Base-by-base conservation (phyloP, 1,140 invertebrate genomes). In the Eueides isabella region DNA sequence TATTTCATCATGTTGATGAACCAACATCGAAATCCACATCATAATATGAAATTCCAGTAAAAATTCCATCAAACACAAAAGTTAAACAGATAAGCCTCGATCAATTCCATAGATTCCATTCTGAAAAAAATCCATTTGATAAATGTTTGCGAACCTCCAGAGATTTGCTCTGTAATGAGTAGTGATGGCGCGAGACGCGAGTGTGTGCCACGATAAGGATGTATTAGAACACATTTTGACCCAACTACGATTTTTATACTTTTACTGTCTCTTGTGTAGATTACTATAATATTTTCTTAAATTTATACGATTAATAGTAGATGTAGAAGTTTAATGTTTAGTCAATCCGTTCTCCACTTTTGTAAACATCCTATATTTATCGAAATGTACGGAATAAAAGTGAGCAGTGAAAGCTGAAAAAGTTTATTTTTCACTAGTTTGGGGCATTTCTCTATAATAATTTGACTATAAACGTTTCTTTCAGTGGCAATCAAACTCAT, bases 161-260 rank as follows among this genome's bases (percentile, higher is more conserved):
- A 84, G 80, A 81, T 75, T 68, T 68, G 73, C 68, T 66, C 70
- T 78, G 75, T 72, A 78, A 79, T 84, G 78, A 80, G 75, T 79
- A 76, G 74, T 80, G 69, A 76, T 68, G 78, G 78, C 80, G 79
- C 83, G 79, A 79, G 79, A 77, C 72, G 89, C 79, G 89, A 85
- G 85, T 87, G 85, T 81, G 87, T 74, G 77, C 71, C 69, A 78
- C 85, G 90, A 91, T 92, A 92, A 91, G 84, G 88, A 91, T 86
- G 88, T 92, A 92, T 92, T 92, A 92, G 89, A 89, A 87, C 89
- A 89, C 89, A 23, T 11, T 11, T 26, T 19, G n/a, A 26, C 48
- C 19, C 48, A 11, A 55, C 48, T 55, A 6, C 7, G 41, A 19
- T 23, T 6, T 48, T 9, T 48, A 23, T 55, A 12, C 9, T 12